These are phyloP conservation scores for Brenthis hecate DNA, from an alignment of 2,888 invertebrate species.

Conservation along the genomic window DNA sequence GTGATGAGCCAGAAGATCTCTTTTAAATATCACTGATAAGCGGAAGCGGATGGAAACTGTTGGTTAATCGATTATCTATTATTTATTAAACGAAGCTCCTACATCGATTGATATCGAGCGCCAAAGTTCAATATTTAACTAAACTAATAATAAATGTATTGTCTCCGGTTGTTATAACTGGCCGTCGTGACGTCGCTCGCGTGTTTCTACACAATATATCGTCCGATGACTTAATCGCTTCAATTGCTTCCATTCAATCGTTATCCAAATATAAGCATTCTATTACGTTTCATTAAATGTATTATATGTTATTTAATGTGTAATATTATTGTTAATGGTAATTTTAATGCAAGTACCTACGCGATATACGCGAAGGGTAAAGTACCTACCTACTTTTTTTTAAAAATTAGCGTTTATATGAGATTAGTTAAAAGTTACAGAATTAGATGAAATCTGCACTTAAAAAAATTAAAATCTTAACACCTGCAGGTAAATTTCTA, in stretches of 20 bases:
- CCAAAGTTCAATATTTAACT: constrained; percentile 5
- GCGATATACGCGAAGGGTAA: too few species aligned
- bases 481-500: too few species aligned
- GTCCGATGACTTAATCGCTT: constrained; percentile 2
- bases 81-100: constrained; percentile 42
- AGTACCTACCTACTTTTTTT: too few species aligned
- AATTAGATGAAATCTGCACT: too few species aligned
- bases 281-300: background rate
- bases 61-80: constrained; percentile 38
- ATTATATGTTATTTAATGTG: too few species aligned
- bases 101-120: constrained; percentile 11
- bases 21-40: constrained; percentile 19
- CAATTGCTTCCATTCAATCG: background rate
- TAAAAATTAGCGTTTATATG: too few species aligned
- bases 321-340: background rate
- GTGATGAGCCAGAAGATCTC: background rate
- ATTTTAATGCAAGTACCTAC: background rate
- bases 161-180: constrained; percentile 35
- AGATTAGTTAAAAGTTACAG: too few species aligned
- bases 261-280: constrained; percentile 8
- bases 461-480: too few species aligned
- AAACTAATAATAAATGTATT: constrained; percentile 31
- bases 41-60: constrained; percentile 35
- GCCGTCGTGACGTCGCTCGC: constrained; percentile 4
- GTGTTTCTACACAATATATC: constrained; percentile 6